Evolutionary conservation across 2,113 vertebrate species (phyloP), one percentile per base, ranked within the genome.

Genomic region (Acanthochromis polyacanthus): DNA sequence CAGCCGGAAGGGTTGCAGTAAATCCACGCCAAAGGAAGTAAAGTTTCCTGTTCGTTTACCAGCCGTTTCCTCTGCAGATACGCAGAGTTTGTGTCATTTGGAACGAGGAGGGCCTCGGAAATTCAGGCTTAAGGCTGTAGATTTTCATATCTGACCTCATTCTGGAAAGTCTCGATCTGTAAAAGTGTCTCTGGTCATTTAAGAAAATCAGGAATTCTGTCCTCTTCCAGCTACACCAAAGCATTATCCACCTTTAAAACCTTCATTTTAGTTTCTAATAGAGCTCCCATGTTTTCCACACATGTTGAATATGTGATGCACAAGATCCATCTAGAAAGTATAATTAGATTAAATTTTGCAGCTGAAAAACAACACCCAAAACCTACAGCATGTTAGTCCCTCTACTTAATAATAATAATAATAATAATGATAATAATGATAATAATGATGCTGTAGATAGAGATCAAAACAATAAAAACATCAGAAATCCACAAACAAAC

Each of bases 41-140:
- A 59, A 57, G 65, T 78, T 86, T 84, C 78, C 81, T 82, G 62
- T 76, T 57, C 15, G 10, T 79, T 79, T 48, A 76, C 38, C 20
- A 19, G 50, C 45, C 40, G 53, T 70, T 88, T 88, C 75, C 81
- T 58, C 30, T 64, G 66, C 25, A 73, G 46, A 65, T 72, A 66
- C 1, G 3, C 28, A 40, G n/a, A 36, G 19, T 67, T 14, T 46
- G 45, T 72, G 38, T 79, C 70, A 71, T 28, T 25, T 19, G 53
- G 45, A 23, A 62, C 1, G 1, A 66, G 50, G 22, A 58, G 0
- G 15, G 4, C n/a, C 10, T 15, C 11, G 14, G 6, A 62, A 57
- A 52, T 19, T 57, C 3, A 15, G 20, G 36, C 22, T 22, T 9
- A 15, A 52, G 10, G 46, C 61, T 43, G 3, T 2, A 43, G 40